Percentiles rank a stretch among this genome's conserved stretches.
Conservation (phyloP, 2,888 invertebrate species). For the Argyresthia goedartella region DNA sequence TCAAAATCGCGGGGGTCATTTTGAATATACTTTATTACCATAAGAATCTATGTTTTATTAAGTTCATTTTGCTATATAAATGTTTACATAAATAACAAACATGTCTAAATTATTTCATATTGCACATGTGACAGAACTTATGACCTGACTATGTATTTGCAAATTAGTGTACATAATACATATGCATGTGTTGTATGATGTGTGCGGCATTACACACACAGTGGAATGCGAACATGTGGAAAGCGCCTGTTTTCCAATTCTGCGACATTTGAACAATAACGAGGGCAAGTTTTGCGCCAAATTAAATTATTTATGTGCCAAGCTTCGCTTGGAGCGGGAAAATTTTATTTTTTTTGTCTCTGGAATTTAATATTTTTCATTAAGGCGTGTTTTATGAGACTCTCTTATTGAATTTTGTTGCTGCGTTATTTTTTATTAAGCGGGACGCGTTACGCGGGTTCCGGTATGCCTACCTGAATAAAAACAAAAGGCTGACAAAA, state of each 20-base stretch:
- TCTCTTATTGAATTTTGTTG: conserved; percentile 53
- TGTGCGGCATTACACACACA: no score
- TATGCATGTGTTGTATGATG: no score
- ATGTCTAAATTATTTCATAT: no score
- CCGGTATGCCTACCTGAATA: neutral
- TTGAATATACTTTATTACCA: no score
- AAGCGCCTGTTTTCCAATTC: neutral
- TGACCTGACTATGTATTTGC: no score
- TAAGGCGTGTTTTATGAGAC: conserved; percentile 51
- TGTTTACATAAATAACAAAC: no score
- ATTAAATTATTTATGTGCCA: conserved; percentile 47
- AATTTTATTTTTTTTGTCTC: conserved; percentile 45
- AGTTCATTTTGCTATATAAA: no score
- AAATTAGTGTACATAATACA: no score
- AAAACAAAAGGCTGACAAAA: neutral
- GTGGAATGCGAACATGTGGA: neutral
- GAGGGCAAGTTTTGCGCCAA: conserved; percentile 27
- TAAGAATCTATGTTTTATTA: no score
- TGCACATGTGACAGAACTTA: no score
- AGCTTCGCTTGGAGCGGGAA: conserved; percentile 29
- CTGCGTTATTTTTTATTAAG: conserved; percentile 56
- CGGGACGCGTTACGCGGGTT: conserved; percentile 12
- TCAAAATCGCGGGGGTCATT: no score
- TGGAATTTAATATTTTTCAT: conserved; percentile 63
- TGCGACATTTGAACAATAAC: conserved; percentile 4